Evolutionary conservation across 2,113 vertebrate species (phyloP), one percentile per base, ranked within the genome.

Genomic region (Actinemys pallida): DNA sequence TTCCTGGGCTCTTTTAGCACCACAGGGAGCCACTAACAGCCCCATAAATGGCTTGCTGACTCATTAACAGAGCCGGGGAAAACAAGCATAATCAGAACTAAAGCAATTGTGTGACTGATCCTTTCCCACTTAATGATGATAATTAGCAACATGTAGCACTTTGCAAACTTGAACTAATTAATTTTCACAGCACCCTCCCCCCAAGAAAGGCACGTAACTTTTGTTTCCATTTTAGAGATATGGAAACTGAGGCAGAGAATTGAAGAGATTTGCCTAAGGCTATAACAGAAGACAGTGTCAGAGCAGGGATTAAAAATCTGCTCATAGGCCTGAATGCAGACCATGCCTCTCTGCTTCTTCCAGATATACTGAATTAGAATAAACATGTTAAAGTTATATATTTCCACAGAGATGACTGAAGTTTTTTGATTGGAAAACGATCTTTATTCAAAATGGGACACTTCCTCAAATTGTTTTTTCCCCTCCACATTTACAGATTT

Each of bases 61-160:
- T 84, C 86, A 0, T 42, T 59, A 56, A 27, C 59, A 85, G 14
- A 96, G 76, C 75, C 89, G 86, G 22, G 83, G 90, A 93, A 93
- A 95, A 94, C 75, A 90, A 88, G 87, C 42, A 54, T 83, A 89
- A 87, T 87, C 42, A 95, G 92, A 80, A 88, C 86, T 82, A 95
- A 90, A 95, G 86, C 65, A 96, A 96, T 93, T 50, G 83, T 86
- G 35, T 0, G 0, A 57, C 87, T 79, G 83, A 47, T 95, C 81
- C 57, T 96, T 81, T 97, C 53, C 83, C 85, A 89, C 62, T 42
- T 95, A 95, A 96, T 92, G 94, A 95, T 2, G 85, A 81, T 29
- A 95, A 97, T 97, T 96, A 96, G 90, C n/a, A 76, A 27, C 80
- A 92, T 81, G 90, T 87, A 80, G 50, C 84, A 91, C 81, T 96